Percentiles rank a stretch among this genome's conserved stretches.
Conservation (phyloP, 2,797 vertebrate species). For the Rhabdophis nuchalis region DNA sequence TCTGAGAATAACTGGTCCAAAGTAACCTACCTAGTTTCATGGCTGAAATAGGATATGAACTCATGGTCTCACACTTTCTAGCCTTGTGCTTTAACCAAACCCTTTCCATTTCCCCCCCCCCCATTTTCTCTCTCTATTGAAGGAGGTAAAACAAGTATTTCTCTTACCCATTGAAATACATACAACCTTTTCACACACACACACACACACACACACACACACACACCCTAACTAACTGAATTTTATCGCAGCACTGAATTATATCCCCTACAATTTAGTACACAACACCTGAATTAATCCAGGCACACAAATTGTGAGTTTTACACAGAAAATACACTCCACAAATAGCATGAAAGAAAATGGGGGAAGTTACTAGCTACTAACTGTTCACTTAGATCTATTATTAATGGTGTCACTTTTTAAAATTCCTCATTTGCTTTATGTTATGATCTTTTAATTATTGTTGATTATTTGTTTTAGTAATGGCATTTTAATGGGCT, state of each 20-base stretch:
- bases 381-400: conserved; percentile 46
- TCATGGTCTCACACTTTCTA: not conserved
- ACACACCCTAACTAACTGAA: not conserved
- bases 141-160: not conserved
- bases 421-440: conserved; percentile 47
- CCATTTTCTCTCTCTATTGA: not conserved
- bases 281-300: not conserved
- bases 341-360: conserved; percentile 5
- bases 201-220: not conserved
- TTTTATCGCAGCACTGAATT: not conserved
- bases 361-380: conserved; percentile 34
- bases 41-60: not conserved
- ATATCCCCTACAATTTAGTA: not conserved
- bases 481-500: conserved; percentile 68
- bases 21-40: not conserved
- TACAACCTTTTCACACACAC: not conserved
- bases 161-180: not conserved
- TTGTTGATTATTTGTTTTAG: conserved; percentile 59
- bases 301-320: not conserved
- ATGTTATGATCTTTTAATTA: conserved; percentile 60
- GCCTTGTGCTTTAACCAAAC: not conserved
- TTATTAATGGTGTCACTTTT: conserved; percentile 57
- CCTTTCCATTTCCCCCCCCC: not conserved
- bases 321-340: not conserved
- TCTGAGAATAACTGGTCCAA: not conserved